phyloP scores from a whole-genome alignment of 2,113 vertebrate species.

The Entomyzon cyanotis region DNA sequence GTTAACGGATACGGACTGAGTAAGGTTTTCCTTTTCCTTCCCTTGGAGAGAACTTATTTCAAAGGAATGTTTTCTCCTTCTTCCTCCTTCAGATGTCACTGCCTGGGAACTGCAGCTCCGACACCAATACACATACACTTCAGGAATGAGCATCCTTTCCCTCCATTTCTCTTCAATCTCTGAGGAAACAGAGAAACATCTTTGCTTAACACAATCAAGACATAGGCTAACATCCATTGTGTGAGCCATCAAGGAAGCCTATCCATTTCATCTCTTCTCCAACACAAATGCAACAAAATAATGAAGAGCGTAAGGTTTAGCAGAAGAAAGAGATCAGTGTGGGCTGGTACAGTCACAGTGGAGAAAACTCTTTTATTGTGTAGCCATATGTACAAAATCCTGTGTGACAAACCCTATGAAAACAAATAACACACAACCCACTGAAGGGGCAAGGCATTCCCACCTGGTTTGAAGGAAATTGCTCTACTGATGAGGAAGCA shows the following conservation, averaged over 20 bases:
- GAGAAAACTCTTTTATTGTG: neutral
- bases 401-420: neutral
- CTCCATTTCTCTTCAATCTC: neutral
- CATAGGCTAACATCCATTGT: neutral
- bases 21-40: conserved; percentile 58
- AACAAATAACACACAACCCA: neutral
- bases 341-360: neutral
- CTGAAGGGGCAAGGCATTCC: neutral
- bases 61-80: conserved; percentile 42
- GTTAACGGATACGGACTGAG: conserved; percentile 50
- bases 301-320: neutral
- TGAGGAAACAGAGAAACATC: neutral
- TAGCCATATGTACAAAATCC: neutral
- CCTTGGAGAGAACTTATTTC: conserved; percentile 54
- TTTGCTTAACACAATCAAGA: neutral
- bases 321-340: neutral
- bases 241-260: neutral
- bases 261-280: neutral
- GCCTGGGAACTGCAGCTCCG: neutral
- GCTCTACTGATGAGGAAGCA: neutral
- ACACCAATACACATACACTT: neutral
- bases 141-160: neutral
- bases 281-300: neutral
- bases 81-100: neutral
- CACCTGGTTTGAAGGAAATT: neutral